phyloP scores from a whole-genome alignment of 2,113 vertebrate species.

The Microcebus tavaratra region DNA sequence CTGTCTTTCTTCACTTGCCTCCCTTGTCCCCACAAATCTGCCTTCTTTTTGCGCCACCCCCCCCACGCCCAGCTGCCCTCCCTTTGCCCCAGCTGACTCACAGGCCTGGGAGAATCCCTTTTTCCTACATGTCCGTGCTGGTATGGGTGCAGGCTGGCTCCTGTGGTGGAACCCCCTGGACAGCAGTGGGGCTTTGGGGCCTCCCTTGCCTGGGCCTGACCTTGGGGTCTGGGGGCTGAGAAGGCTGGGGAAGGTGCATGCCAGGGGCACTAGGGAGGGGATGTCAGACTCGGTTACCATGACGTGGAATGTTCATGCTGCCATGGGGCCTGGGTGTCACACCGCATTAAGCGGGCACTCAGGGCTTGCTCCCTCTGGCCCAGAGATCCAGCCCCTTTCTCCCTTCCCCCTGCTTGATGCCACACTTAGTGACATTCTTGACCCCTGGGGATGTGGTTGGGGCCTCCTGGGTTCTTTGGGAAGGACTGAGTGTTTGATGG shows the following conservation, averaged over 20 bases:
- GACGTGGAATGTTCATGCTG: slow-evolving; percentile 78
- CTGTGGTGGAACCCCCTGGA: neutral
- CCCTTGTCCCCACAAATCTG: neutral
- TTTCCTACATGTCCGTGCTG: neutral
- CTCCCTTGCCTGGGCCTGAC: neutral
- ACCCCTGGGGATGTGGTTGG: neutral
- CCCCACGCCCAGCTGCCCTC: neutral
- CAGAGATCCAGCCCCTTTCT: neutral
- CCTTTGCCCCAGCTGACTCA: neutral
- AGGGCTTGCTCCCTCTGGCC: neutral
- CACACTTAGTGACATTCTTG: neutral
- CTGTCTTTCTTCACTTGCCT: neutral
- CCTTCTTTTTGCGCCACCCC: neutral
- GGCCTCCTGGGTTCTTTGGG: neutral
- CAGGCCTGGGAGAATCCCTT: neutral
- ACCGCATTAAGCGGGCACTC: slow-evolving; percentile 73
- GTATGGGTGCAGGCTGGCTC: too few relatives aligned
- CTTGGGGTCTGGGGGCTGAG: neutral
- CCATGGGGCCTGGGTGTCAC: slow-evolving; percentile 81
- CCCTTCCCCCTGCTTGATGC: neutral
- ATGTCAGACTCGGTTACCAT: slow-evolving; percentile 81
- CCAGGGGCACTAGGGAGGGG: slow-evolving; percentile 55
- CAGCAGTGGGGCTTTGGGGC: neutral
- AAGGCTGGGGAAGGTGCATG: neutral
- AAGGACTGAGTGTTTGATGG: neutral